Conservation (phyloP, 2,113 vertebrate genomes). For the Panthera leo region DNA sequence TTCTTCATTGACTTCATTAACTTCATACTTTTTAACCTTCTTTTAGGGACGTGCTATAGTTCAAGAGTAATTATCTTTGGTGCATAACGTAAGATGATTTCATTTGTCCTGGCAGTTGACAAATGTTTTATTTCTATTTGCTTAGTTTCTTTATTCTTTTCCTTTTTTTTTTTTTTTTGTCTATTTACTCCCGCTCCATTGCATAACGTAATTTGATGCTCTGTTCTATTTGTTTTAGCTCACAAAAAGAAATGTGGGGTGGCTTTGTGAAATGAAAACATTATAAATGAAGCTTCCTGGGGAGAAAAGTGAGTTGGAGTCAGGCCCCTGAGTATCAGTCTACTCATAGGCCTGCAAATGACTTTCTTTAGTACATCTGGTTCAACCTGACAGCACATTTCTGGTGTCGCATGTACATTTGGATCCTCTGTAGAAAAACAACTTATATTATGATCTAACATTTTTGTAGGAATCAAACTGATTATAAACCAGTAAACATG, state of each 20-base stretch:
- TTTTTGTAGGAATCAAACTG: background rate
- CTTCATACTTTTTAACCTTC: background rate
- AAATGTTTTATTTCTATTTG: conserved; percentile 48
- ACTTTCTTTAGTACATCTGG: background rate
- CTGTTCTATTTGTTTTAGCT: conserved; percentile 16
- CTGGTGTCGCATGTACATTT: background rate
- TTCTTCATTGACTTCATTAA: background rate
- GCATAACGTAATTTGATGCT: conserved; percentile 30
- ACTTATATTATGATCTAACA: background rate
- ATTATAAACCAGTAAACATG: conserved; percentile 27
- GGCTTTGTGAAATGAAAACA: conserved; percentile 29
- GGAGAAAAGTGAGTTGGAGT: background rate
- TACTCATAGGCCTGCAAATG: background rate
- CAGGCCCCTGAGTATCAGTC: background rate
- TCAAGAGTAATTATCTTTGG: background rate
- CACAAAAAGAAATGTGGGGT: background rate
- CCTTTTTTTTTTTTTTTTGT: background rate
- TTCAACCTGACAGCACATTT: background rate
- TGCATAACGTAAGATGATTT: conserved; percentile 16
- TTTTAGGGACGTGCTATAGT: background rate
- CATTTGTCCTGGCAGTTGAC: background rate
- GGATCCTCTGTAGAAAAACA: background rate
- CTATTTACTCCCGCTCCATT: conserved; percentile 2
- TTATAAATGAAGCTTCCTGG: background rate
- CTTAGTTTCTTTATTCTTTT: background rate